Conservation (phyloP, 2,113 vertebrate species). For the Cygnus atratus region DNA sequence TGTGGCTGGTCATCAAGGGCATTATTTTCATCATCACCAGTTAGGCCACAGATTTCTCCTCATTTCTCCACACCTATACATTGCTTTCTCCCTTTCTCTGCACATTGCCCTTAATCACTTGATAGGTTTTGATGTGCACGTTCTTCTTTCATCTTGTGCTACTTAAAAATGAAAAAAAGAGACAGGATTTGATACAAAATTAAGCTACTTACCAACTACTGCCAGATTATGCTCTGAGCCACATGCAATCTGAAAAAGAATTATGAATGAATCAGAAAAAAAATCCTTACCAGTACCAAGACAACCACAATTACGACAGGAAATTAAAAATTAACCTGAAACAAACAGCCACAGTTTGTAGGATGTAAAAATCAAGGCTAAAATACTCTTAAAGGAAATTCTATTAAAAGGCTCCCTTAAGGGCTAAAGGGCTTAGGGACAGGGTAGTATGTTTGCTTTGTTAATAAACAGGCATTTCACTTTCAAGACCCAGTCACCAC, state of each 20-base stretch:
- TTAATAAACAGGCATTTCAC: background rate
- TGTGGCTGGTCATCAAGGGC: background rate
- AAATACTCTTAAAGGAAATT: background rate
- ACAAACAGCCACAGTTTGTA: background rate
- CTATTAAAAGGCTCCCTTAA: background rate
- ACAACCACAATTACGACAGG: background rate
- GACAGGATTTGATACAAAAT: constrained; percentile 30
- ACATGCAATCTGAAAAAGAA: constrained; percentile 85
- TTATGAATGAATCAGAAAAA: constrained; percentile 1
- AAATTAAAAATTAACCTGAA: constrained; percentile 44
- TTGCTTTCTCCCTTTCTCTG: background rate
- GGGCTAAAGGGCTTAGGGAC: background rate
- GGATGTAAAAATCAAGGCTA: background rate
- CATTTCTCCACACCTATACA: background rate
- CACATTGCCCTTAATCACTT: background rate
- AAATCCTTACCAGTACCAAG: background rate
- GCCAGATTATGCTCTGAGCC: constrained; percentile 96
- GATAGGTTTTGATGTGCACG: background rate
- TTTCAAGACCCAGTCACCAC: background rate
- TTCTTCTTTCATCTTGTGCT: constrained; percentile 16
- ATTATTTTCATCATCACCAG: background rate
- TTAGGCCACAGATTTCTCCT: background rate
- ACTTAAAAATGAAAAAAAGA: constrained; percentile 11
- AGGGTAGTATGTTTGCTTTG: background rate
- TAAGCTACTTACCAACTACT: constrained; percentile 85